A percentile compares a stretch with the other conserved stretches of the same genome.
Conservation (phyloP, 1,140 invertebrate genomes). For the Drosophila kurseongensis region DNA sequence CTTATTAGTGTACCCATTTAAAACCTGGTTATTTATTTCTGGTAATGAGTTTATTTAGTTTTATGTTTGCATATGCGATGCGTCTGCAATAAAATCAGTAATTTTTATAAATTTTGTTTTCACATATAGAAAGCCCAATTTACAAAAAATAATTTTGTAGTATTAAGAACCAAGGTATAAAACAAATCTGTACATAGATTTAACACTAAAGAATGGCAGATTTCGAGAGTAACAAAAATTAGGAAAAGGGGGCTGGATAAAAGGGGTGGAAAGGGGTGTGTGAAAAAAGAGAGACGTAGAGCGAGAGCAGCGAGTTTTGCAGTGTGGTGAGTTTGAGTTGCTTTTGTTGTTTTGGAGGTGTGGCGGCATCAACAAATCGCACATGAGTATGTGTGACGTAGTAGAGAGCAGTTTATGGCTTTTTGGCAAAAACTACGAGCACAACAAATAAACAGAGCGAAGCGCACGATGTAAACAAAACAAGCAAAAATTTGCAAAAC, state of each 20-base stretch:
- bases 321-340: slow-evolving; percentile 50
- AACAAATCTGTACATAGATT: no score
- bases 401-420: slow-evolving; percentile 28
- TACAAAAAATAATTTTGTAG: background rate
- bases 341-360: slow-evolving; percentile 57
- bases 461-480: slow-evolving; percentile 74
- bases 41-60: no score
- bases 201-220: background rate
- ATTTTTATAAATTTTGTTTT: no score
- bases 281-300: background rate
- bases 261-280: slow-evolving; percentile 4
- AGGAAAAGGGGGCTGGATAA: background rate
- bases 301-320: slow-evolving; percentile 8
- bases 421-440: slow-evolving; percentile 50
- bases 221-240: background rate
- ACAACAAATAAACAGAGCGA: slow-evolving; percentile 34
- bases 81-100: no score
- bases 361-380: slow-evolving; percentile 44
- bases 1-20: no score
- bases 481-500: slow-evolving; percentile 31
- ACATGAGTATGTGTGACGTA: slow-evolving; percentile 19
- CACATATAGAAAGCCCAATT: no score
- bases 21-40: no score
- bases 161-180: no score
- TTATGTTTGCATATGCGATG: no score